Conservation (phyloP, 2,888 invertebrate genomes). For the Pollenia griseotomentosa region DNA sequence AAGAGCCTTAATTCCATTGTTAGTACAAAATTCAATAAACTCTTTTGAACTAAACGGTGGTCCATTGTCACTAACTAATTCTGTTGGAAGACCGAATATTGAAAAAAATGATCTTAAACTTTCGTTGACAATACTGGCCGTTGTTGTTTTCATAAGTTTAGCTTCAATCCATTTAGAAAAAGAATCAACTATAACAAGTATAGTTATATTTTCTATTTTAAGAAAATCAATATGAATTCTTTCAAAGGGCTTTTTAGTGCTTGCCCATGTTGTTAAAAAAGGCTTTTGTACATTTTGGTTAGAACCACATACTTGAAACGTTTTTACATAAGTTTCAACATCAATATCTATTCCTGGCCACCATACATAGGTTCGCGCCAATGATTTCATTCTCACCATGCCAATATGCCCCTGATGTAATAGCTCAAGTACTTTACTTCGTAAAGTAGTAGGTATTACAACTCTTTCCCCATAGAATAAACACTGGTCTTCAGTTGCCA, state of each 20-base stretch:
- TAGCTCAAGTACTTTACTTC: slow-evolving; percentile 59
- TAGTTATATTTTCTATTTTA: slow-evolving; percentile 15
- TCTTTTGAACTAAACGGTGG: slow-evolving; percentile 41
- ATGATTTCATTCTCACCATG: slow-evolving; percentile 77
- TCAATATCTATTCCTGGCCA: slow-evolving; percentile 77
- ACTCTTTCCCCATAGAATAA: slow-evolving; percentile 69
- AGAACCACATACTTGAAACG: slow-evolving; percentile 64
- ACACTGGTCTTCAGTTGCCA: slow-evolving; percentile 58
- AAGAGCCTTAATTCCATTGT: background rate
- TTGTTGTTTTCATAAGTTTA: slow-evolving; percentile 26
- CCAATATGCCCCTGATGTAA: slow-evolving; percentile 77
- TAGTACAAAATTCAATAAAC: slow-evolving; percentile 49
- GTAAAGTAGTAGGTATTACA: slow-evolving; percentile 69
- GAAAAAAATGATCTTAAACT: slow-evolving; percentile 20
- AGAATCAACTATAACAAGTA: slow-evolving; percentile 24
- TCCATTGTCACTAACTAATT: slow-evolving; percentile 47
- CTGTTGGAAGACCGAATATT: slow-evolving; percentile 28
- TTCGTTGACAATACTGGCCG: slow-evolving; percentile 17
- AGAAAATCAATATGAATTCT: slow-evolving; percentile 51
- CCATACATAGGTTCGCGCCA: slow-evolving; percentile 77
- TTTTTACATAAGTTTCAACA: slow-evolving; percentile 71
- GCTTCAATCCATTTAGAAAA: slow-evolving; percentile 48
- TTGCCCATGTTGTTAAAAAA: slow-evolving; percentile 43
- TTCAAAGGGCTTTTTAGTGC: slow-evolving; percentile 63
- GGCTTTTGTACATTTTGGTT: slow-evolving; percentile 32